Base-by-base conservation (phyloP, 2,888 invertebrate species). In the Dicyrtomina minuta region DNA sequence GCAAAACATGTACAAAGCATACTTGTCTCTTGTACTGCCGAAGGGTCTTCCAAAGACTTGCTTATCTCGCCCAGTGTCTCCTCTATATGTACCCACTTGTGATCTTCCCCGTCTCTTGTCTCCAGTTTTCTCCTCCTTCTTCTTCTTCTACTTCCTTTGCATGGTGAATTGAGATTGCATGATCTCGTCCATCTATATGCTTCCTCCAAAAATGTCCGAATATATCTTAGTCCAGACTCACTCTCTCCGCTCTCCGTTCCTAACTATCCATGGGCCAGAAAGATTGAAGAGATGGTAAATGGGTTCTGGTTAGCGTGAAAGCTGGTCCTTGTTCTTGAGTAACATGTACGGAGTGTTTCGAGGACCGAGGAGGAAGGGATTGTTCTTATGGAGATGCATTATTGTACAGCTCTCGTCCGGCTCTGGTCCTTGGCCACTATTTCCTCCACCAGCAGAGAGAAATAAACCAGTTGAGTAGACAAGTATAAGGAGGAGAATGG, bases 161-260 rank as follows among this genome's bases (percentile, higher is more conserved):
- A 24, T 24, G n/a, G 55, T 8, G 55, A 26, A 26, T 55, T 55
- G 26, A 24, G 26, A 55, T 26, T 55, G 17, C 51, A 51, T 51
- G 17, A 17, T 51, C 51, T 12, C 26, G 26, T 24, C 24, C 46
- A 46, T 17, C 46, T 17, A 15, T 4, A 17, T 20, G 51, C 12
- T 17, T 20, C 20, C 20, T 33, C 33, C 10, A 46, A 20, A 46
- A 41, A 41, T 10, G 43, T 41, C 43, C 13, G 17, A 20, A 10
- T 51, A n/a, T n/a, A 51, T n/a, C 51, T 10, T 17, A 17, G n/a
- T 51, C 12, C 8, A n/a, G 24, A 55, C 24, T 33, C 33, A 4
- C 39, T n/a, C 39, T 56, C 24, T 39, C 13, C 56, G 12, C 5
- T 27, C 56, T 56, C 56, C 6, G 10, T n/a, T 10, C 12, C 56